Conservation (phyloP, 2,888 invertebrate species). For the Drosophila borealis region DNA sequence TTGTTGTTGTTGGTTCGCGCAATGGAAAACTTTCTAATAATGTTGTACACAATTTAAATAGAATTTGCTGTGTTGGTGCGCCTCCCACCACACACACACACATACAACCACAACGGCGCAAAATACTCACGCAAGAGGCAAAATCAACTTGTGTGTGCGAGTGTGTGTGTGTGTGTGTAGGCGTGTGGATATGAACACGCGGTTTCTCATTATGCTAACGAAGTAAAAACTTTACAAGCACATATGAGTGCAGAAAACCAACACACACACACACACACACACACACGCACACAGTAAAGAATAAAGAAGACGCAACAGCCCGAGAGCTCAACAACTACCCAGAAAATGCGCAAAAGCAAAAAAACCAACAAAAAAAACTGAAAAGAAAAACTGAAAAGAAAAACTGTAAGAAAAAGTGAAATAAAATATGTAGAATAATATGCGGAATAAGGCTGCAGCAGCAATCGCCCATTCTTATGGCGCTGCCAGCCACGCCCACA, state of each 20-base stretch:
- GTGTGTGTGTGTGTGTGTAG: conserved; percentile 25
- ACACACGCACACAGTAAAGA: conserved; percentile 10
- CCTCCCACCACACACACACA: conserved; percentile 14
- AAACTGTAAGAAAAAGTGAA: conserved; percentile 62
- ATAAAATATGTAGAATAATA: conserved; percentile 76
- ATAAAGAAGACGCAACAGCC: conserved; percentile 58
- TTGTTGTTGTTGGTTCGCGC: conserved; percentile 55
- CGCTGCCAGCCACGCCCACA: conserved; percentile 2
- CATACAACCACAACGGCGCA: conserved; percentile 29
- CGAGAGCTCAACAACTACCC: conserved; percentile 46
- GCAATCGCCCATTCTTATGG: conserved; percentile 14
- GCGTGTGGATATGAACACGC: conserved; percentile 76
- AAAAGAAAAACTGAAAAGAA: conserved; percentile 1
- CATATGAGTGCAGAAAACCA: conserved; percentile 64
- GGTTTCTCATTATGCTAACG: conserved; percentile 83
- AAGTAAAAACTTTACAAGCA: conserved; percentile 83
- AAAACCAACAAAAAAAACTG: conserved; percentile 15
- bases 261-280: conserved; percentile 21
- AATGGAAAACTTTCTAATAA: conserved; percentile 83
- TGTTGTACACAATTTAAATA: conserved; percentile 84
- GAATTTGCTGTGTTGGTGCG: conserved; percentile 74
- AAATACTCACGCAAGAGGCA: conserved; percentile 64
- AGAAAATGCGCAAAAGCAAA: conserved; percentile 44
- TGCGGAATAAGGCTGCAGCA: conserved; percentile 65
- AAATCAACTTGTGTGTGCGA: conserved; percentile 57